Evolutionary conservation across 2,113 vertebrate species (phyloP).

Genomic region (Amphiprion percula): DNA sequence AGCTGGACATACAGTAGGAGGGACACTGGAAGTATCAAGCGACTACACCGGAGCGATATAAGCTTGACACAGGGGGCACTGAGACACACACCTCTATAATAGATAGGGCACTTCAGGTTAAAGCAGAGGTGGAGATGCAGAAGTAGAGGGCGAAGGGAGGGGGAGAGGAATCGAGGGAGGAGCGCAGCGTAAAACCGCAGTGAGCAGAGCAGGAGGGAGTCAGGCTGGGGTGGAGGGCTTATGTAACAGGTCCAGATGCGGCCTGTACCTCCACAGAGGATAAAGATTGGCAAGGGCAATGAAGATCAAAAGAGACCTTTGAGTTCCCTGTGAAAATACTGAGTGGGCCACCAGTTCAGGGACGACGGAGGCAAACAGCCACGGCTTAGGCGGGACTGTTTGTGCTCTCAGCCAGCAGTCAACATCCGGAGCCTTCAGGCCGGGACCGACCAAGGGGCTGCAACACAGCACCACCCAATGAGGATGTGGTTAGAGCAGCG

Average conservation of each 20-base stretch:
- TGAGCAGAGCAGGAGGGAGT: slow-evolving; percentile 51
- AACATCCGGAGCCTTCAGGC: slow-evolving; percentile 12
- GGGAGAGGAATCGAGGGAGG: slow-evolving; percentile 29
- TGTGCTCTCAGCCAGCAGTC: slow-evolving; percentile 12
- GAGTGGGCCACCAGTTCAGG: slow-evolving; percentile 16
- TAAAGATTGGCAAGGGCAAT: slow-evolving; percentile 63
- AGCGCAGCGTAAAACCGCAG: slow-evolving; percentile 53
- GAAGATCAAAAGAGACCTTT: slow-evolving; percentile 64
- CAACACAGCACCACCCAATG: not conserved
- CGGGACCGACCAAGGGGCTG: not conserved
- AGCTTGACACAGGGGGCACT: slow-evolving; percentile 2
- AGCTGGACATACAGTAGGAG: not conserved
- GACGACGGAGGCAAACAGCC: slow-evolving; percentile 31
- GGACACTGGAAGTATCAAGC: slow-evolving; percentile 22
- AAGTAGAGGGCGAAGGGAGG: slow-evolving; percentile 13
- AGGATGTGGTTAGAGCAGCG: not conserved
- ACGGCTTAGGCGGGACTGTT: slow-evolving; percentile 6
- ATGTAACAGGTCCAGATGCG: slow-evolving; percentile 77
- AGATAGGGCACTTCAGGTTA: slow-evolving; percentile 44
- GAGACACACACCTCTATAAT: slow-evolving; percentile 16
- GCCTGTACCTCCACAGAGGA: slow-evolving; percentile 65
- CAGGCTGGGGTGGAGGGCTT: slow-evolving; percentile 62
- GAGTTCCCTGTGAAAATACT: slow-evolving; percentile 51
- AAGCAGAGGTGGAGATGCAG: slow-evolving; percentile 27
- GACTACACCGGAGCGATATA: not conserved